Evolutionary conservation across 2,797 vertebrate genomes (phyloP).

Genomic region (Sebastiscus albofasciatus): DNA sequence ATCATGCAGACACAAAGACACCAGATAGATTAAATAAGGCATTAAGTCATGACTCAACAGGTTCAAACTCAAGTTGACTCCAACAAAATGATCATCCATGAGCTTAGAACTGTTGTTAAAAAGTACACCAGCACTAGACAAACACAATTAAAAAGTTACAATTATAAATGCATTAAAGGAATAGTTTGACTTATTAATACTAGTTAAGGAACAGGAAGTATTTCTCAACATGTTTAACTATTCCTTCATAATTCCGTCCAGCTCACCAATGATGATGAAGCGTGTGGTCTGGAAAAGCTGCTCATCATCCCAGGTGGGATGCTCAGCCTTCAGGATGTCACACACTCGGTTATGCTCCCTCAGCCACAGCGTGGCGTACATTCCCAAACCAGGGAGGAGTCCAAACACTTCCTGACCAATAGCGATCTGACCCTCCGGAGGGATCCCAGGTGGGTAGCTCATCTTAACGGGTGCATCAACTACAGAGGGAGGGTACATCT

Average conservation of each 20-base stretch:
- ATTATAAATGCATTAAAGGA: neutral
- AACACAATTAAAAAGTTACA: fast-evolving
- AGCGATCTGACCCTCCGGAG: slow-evolving; percentile 81
- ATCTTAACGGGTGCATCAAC: slow-evolving; percentile 84
- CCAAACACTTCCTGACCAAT: slow-evolving; percentile 95
- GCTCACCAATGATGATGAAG: slow-evolving; percentile 93
- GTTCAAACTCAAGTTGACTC: neutral
- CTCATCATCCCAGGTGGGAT: slow-evolving; percentile 93
- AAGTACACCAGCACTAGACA: neutral
- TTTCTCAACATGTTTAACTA: neutral
- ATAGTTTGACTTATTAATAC: neutral
- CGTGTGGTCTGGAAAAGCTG: slow-evolving; percentile 96
- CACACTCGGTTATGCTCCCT: slow-evolving; percentile 96
- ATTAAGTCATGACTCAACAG: neutral
- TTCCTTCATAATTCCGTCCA: neutral
- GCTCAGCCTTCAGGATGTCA: slow-evolving; percentile 89
- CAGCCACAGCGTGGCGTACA: slow-evolving; percentile 93
- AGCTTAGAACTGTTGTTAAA: neutral
- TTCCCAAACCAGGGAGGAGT: slow-evolving; percentile 90
- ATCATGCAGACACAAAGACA: neutral
- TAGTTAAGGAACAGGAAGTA: neutral
- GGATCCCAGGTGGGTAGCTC: slow-evolving; percentile 85
- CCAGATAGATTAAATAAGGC: fast-evolving
- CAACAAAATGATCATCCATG: neutral
- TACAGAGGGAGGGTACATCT: slow-evolving; percentile 89